Percentiles rank a stretch among this genome's conserved stretches.
phyloP scores from a whole-genome alignment of 2,797 vertebrate genomes.

The Peromyscus aztecus region DNA sequence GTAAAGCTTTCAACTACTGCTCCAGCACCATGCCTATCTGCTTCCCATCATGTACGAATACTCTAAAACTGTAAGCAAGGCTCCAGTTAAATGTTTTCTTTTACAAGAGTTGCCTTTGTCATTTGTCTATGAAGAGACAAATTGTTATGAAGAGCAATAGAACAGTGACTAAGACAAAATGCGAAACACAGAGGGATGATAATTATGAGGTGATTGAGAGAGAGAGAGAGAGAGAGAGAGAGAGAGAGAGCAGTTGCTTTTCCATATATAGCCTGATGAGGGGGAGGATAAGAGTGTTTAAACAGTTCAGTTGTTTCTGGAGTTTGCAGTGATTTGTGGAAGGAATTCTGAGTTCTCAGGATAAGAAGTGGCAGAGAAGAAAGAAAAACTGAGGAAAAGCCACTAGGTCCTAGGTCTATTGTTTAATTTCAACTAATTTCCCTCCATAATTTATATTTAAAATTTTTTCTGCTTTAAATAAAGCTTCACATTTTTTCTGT shows the following conservation, averaged over 20 bases:
- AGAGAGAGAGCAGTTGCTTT: not conserved
- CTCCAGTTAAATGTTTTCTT: not conserved
- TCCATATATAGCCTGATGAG: not conserved
- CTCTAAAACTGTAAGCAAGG: not conserved
- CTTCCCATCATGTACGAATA: not conserved
- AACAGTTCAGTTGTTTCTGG: not conserved
- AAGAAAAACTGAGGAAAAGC: constrained; percentile 1
- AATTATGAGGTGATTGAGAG: not conserved
- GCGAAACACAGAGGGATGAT: not conserved
- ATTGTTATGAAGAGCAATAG: too few relatives aligned
- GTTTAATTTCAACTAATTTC: not conserved
- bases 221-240: not conserved
- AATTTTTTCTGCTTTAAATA: not conserved
- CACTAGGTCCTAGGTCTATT: not conserved
- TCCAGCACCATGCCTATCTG: not conserved
- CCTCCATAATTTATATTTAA: not conserved
- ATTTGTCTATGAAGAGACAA: too few relatives aligned
- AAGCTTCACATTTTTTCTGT: not conserved
- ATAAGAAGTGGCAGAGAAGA: not conserved
- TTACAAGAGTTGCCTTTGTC: too few relatives aligned
- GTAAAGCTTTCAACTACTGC: not conserved
- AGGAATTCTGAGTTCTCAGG: not conserved
- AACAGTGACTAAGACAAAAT: not conserved
- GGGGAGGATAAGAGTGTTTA: not conserved
- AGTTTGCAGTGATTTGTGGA: not conserved